Evolutionary conservation across 2,113 vertebrate genomes (phyloP), one percentile per base, ranked within the genome.

Genomic region (Calyptomena viridis): DNA sequence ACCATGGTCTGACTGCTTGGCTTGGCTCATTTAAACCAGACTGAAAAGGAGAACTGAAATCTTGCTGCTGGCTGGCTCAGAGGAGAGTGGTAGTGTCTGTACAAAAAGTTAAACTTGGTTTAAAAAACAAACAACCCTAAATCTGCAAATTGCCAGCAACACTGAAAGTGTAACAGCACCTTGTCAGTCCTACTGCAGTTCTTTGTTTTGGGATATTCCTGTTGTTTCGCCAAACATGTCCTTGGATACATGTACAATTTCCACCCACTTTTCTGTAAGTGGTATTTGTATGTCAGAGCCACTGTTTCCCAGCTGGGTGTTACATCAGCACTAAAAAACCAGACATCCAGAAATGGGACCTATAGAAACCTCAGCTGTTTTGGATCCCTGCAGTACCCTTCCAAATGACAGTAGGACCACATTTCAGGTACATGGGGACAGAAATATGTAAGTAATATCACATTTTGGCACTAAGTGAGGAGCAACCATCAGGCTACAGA

Each of bases 371-470:
- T 68, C 55, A 4, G 42, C 31, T 33, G 25, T 30, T n/a, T 39
- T 21, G 9, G 15, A 27, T 39, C 16, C 21, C 19, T 39, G 35
- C 82, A 69, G 40, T 6, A 33, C 28, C 60, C 14, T 53, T 66
- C 28, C 66, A 81, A 14, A 77, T 14, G 42, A n/a, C 21, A 69
- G 55, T 30, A 56, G 14, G 60, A 16, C 16, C 21, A 21, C 1
- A 3, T 0, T 56, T 40, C 27, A 62, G 49, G 35, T 28, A 42
- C 49, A 3, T 3, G 37, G 27, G 56, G 33, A 39, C 40, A 78
- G 1, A 49, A 39, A 17, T 6, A 19, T 1, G 0, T 18, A 16
- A 49, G 3, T 16, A 52, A 21, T 23, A 19, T 4, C 73, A 47
- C 37, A 35, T 22, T 28, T 50, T 44, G 33, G 35, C 27, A 53